Evolutionary conservation across 2,113 vertebrate species (phyloP).

Genomic region (Catagonus wagneri): DNA sequence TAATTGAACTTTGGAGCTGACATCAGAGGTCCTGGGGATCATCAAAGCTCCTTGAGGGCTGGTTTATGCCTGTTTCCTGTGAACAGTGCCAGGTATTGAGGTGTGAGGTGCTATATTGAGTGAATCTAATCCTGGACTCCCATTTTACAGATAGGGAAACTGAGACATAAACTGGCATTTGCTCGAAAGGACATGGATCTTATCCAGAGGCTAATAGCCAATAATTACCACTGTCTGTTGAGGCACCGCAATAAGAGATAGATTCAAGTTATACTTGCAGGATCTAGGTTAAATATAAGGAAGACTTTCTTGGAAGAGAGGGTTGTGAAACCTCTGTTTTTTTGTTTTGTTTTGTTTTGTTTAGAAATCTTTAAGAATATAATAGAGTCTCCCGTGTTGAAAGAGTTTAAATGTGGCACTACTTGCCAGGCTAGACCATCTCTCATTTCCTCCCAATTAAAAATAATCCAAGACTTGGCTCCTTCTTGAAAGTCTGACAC

Average conservation of each 20-base stretch:
- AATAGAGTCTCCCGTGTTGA: neutral
- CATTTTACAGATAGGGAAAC: neutral
- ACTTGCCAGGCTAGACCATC: slow-evolving; percentile 1
- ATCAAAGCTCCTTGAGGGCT: neutral
- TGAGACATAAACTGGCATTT: neutral
- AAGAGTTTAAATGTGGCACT: slow-evolving; percentile 15
- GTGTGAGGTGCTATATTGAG: neutral
- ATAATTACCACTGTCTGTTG: neutral
- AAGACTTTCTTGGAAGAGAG: slow-evolving; percentile 4
- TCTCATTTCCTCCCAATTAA: neutral
- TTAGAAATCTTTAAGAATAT: slow-evolving; percentile 52
- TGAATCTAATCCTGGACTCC: neutral
- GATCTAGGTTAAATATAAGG: slow-evolving; percentile 18
- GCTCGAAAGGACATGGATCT: neutral
- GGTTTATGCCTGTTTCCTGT: neutral
- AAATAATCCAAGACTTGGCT: neutral
- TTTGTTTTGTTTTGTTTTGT: neutral
- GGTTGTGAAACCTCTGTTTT: slow-evolving; percentile 28
- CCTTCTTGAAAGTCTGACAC: slow-evolving; percentile 63
- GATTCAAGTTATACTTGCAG: neutral
- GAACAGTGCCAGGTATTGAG: neutral
- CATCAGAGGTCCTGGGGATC: neutral
- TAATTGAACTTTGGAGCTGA: neutral
- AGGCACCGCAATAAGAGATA: neutral
- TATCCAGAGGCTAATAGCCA: neutral